phyloP scores from a whole-genome alignment of 2,888 invertebrate species.

The Apomyelois bistriatella region DNA sequence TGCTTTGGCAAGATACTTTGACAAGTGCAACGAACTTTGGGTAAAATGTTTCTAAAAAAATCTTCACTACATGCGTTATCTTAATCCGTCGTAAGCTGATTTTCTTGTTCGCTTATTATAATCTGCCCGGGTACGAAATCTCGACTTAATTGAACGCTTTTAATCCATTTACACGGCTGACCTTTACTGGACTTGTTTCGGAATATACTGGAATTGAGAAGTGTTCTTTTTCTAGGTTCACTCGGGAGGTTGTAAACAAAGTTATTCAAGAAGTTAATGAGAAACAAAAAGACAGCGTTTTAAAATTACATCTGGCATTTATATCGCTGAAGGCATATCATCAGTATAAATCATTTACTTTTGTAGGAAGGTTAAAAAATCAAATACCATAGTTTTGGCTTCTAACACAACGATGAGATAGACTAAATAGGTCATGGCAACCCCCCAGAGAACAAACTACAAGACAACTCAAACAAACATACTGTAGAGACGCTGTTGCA shows the following conservation, averaged over 20 bases:
- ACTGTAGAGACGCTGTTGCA: too few species aligned
- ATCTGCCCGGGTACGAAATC: conserved; percentile 24
- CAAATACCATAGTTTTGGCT: too few species aligned
- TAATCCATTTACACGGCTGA: conserved; percentile 35
- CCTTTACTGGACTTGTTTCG: conserved; percentile 31
- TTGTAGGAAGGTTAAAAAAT: too few species aligned
- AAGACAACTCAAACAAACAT: too few species aligned
- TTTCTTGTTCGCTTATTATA: conserved; percentile 12
- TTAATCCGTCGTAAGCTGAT: conserved; percentile 8
- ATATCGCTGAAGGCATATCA: too few species aligned
- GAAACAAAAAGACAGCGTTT: too few species aligned
- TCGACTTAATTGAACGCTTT: conserved; percentile 47
- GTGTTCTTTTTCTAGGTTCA: conserved; percentile 11
- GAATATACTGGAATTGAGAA: conserved; percentile 14
- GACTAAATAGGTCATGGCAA: too few species aligned
- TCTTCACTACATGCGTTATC: not conserved
- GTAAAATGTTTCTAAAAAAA: not conserved
- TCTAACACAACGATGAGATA: too few species aligned
- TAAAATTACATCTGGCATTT: too few species aligned
- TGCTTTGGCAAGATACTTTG: too few species aligned
- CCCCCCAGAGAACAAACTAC: too few species aligned
- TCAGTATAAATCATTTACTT: too few species aligned
- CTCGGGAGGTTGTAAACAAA: conserved; percentile 12
- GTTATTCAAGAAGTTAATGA: not conserved
- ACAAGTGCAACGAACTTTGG: conserved; percentile 3